Evolutionary conservation across 1,140 invertebrate genomes (phyloP).

Genomic region (Diachasma alloeum): DNA sequence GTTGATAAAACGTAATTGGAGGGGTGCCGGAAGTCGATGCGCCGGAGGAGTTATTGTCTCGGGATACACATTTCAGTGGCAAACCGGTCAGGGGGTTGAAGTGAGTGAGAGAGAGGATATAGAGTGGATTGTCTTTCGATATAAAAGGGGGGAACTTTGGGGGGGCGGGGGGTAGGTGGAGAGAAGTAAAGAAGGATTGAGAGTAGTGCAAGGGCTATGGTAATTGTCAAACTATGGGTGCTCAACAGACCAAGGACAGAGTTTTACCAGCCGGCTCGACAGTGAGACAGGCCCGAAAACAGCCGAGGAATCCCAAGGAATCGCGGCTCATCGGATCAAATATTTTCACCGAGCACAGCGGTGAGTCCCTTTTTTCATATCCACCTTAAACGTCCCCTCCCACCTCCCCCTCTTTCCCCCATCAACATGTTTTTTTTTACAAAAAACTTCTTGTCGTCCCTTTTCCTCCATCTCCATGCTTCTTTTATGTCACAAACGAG

Average conservation of each 20-base stretch:
- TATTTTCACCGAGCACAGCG: constrained; percentile 90
- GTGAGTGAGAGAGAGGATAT: neutral
- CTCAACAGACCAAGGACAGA: constrained; percentile 88
- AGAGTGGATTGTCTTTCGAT: neutral
- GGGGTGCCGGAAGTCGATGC: constrained; percentile 3
- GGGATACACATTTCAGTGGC: constrained; percentile 7
- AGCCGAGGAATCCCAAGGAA: constrained; percentile 78
- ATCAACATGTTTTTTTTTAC: neutral
- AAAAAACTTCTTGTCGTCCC: neutral
- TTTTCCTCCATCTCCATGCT: neutral
- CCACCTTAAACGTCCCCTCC: constrained; percentile 5
- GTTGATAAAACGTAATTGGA: neutral
- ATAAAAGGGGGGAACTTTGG: neutral
- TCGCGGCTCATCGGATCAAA: constrained; percentile 82
- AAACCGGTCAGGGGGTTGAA: constrained; percentile 9
- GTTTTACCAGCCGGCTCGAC: constrained; percentile 72
- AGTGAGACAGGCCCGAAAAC: constrained; percentile 73
- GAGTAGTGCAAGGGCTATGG: constrained; percentile 46
- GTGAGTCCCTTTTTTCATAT: constrained; percentile 63
- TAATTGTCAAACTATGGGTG: constrained; percentile 75
- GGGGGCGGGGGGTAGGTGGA: neutral
- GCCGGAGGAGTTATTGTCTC: constrained; percentile 1
- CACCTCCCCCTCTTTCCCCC: neutral
- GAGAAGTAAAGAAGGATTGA: neutral
- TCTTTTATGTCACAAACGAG: constrained; percentile 4